Conservation (phyloP, 1,140 invertebrate genomes). For the Paraescarpia echinospica region DNA sequence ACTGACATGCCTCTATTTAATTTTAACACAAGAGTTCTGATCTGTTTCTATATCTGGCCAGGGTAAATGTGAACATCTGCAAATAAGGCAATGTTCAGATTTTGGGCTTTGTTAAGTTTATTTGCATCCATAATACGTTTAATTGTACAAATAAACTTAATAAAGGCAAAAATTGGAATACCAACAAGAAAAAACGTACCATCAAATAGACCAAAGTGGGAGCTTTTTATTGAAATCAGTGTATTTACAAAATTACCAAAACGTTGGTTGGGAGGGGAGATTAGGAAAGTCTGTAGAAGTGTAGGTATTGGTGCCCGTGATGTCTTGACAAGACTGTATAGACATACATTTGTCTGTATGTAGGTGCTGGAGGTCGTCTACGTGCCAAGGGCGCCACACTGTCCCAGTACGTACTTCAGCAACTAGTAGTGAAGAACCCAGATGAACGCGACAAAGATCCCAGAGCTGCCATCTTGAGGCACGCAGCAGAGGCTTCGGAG, state of each 20-base stretch:
- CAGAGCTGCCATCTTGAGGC: constrained; percentile 92
- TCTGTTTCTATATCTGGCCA: not conserved
- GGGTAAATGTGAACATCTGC: no score
- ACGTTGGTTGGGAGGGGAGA: no score
- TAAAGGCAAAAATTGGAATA: not conserved
- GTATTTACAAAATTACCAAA: not conserved
- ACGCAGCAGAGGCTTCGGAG: constrained; percentile 93
- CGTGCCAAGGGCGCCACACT: constrained; percentile 93
- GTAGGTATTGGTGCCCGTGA: not conserved
- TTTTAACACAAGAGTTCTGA: not conserved
- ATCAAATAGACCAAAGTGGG: not conserved
- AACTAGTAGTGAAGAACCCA: constrained; percentile 84
- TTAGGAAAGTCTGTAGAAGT: not conserved
- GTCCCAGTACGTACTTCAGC: constrained; percentile 95
- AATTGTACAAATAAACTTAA: not conserved
- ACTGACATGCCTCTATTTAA: not conserved
- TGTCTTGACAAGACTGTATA: not conserved
- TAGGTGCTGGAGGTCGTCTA: constrained; percentile 87
- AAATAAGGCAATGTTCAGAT: no score
- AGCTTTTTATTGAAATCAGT: constrained; percentile 2
- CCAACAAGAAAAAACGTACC: not conserved
- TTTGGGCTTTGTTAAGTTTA: not conserved
- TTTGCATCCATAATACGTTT: constrained; percentile 16
- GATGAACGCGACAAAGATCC: constrained; percentile 96
- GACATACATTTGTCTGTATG: constrained; percentile 32